Base-by-base conservation (phyloP, 1,140 invertebrate genomes). In the Trialeurodes vaporariorum region DNA sequence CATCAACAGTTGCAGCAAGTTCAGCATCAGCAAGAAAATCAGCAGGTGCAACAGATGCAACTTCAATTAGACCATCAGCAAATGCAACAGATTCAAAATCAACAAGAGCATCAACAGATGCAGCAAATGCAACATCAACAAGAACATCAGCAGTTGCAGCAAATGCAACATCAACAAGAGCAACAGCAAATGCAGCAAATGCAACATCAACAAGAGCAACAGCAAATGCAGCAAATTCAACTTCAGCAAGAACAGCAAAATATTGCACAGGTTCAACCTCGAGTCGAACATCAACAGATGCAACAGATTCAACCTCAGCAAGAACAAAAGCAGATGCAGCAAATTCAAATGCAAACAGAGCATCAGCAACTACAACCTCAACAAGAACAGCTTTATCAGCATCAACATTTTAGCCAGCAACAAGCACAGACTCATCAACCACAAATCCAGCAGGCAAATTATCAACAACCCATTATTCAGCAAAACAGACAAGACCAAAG, bases 351-450 rank as follows among this genome's bases (percentile, higher is more conserved):
- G 9, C 68, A 66, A 23, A 21, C 22, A 13, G 9, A 25, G 49
- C 59, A 68, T 21, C 69, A 70, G 59, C 70, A 70, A 40, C 63
- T 65, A 62, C 64, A 64, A 5, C 63, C n/a, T n/a, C n/a, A n/a
- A n/a, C 69, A 69, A 65, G 63, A 68, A 61, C 58, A 23, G 49
- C 61, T 66, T 26, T 68, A 63, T 70, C 71, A 58, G 68, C 72
- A 64, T 27, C 72, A 72, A 66, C 66, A 73, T 68, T 69, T 68
- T 17, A 49, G 5, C 34, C 34, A 49, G 34, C 34, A 49, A 49
- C 58, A 68, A 25, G 70, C 71, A 5, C 67, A 70, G 25, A 21
- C 34, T 49, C 34, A 49, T 49, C 34, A 49, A 5, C 34, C 2
- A 2, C 63, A 64, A 24, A 27, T 61, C 9, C 24, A 21, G 23